These are phyloP conservation scores for Ellobium chinense DNA, from an alignment of 2,888 invertebrate genomes.

Conservation along the genomic window DNA sequence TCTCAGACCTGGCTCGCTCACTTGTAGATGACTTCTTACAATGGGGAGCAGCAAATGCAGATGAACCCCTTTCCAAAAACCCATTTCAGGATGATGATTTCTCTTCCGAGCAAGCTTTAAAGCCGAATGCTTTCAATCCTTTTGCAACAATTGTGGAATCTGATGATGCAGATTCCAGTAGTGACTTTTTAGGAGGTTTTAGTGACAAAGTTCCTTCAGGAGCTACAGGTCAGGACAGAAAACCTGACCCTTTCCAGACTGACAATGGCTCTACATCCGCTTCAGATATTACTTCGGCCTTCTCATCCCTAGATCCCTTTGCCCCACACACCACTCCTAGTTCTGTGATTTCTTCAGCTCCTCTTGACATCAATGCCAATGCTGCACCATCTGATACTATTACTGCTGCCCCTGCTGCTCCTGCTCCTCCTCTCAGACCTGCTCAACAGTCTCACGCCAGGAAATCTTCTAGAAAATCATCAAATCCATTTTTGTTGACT, in stretches of 20 bases:
- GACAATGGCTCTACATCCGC: neutral
- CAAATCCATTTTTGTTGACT: constrained; percentile 38
- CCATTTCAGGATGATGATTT: constrained; percentile 51
- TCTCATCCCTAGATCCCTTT: constrained; percentile 38
- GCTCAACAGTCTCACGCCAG: constrained; percentile 15
- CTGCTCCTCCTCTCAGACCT: constrained; percentile 18
- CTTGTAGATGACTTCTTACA: constrained; percentile 66
- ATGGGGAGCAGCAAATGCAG: constrained; percentile 52
- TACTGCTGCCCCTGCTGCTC: constrained; percentile 21
- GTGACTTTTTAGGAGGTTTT: constrained; percentile 33
- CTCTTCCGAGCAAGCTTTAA: constrained; percentile 39
- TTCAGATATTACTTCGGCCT: constrained; percentile 2
- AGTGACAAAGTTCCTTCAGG: constrained; percentile 28
- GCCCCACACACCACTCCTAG: neutral
- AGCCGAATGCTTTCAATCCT: constrained; percentile 52
- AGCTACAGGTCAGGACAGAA: constrained; percentile 8
- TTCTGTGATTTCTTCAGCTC: neutral
- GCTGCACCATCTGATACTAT: constrained; percentile 6
- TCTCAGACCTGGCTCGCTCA: constrained; percentile 60
- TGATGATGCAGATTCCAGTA: constrained; percentile 39
- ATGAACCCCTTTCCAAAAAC: constrained; percentile 48
- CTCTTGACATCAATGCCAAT: constrained; percentile 39
- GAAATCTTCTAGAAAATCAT: constrained; percentile 33
- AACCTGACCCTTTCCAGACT: constrained; percentile 41
- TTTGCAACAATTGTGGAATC: constrained; percentile 52